Evolutionary conservation across 1,140 invertebrate genomes (phyloP).

Genomic region (Leucophenga varia): DNA sequence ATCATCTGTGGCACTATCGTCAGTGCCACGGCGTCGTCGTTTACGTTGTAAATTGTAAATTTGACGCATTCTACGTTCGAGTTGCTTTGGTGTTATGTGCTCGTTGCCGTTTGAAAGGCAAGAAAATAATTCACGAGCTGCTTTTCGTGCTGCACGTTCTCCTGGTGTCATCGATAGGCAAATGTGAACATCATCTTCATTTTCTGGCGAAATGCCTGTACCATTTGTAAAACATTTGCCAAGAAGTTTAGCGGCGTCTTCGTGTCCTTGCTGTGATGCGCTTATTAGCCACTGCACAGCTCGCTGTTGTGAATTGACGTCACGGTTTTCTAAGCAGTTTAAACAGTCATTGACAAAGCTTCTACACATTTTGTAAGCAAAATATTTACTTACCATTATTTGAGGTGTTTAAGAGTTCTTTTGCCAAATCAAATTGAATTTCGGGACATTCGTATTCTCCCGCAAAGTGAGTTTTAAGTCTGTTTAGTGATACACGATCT

Average conservation of each 20-base stretch:
- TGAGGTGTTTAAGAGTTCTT: slow-evolving; percentile 63
- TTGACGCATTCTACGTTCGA: slow-evolving; percentile 68
- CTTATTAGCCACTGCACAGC: slow-evolving; percentile 87
- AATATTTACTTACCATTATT: slow-evolving; percentile 57
- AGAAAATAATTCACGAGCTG: slow-evolving; percentile 80
- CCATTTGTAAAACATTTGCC: slow-evolving; percentile 76
- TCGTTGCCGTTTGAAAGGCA: slow-evolving; percentile 82
- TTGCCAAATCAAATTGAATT: slow-evolving; percentile 67
- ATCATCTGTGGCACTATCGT: slow-evolving; percentile 30
- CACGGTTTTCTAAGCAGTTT: slow-evolving; percentile 46
- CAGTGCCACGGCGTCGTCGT: slow-evolving; percentile 42
- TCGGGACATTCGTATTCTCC: slow-evolving; percentile 71
- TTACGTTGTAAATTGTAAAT: slow-evolving; percentile 61
- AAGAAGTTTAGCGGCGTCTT: slow-evolving; percentile 79
- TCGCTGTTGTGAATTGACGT: slow-evolving; percentile 58
- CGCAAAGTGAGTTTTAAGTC: slow-evolving; percentile 64
- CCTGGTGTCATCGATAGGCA: slow-evolving; percentile 80
- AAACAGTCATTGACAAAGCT: neutral
- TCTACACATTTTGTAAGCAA: neutral
- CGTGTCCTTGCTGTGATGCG: slow-evolving; percentile 86
- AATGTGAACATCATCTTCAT: slow-evolving; percentile 78
- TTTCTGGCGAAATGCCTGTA: slow-evolving; percentile 77
- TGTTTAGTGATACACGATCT: slow-evolving; percentile 61
- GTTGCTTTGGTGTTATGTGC: slow-evolving; percentile 78
- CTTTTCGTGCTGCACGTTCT: slow-evolving; percentile 82